A percentile compares a stretch with the other conserved stretches of the same genome.
phyloP scores from a whole-genome alignment of 2,888 invertebrate species.

The Odontocolon sp. region DNA sequence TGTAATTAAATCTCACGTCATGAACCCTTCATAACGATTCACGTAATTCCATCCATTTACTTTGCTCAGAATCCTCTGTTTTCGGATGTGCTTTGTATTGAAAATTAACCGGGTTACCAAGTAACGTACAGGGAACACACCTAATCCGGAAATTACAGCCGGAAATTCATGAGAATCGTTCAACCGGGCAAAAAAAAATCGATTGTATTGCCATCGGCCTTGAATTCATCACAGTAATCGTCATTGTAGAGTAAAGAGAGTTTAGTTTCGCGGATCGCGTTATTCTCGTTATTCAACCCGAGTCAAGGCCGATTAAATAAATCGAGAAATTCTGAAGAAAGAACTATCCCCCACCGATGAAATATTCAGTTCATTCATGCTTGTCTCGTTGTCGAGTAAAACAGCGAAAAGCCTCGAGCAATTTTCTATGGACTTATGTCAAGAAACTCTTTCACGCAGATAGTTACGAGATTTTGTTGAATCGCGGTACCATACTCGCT shows the following conservation, averaged over 20 bases:
- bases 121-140: conserved; percentile 34
- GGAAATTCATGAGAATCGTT: conserved; percentile 57
- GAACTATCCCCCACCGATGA: background rate
- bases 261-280: conserved; percentile 41
- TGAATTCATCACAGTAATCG: conserved; percentile 1
- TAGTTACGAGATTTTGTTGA: conserved; percentile 31
- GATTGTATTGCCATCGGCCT: conserved; percentile 24
- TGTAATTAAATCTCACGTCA: conserved; percentile 12
- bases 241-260: background rate
- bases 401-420: background rate
- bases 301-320: conserved; percentile 33
- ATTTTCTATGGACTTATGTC: conserved; percentile 3
- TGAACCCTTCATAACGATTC: background rate
- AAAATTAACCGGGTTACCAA: conserved; percentile 43
- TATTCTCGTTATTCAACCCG: conserved; percentile 34
- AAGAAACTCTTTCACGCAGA: conserved; percentile 35
- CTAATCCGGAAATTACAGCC: conserved; percentile 51
- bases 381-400: too few relatives aligned
- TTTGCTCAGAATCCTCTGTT: background rate
- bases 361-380: background rate
- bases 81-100: conserved; percentile 2
- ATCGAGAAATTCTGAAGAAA: background rate
- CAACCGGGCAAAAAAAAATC: conserved; percentile 5
- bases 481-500: conserved; percentile 9
- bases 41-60: background rate